Base-by-base conservation (phyloP, 2,797 vertebrate genomes). In the Peromyscus aztecus region DNA sequence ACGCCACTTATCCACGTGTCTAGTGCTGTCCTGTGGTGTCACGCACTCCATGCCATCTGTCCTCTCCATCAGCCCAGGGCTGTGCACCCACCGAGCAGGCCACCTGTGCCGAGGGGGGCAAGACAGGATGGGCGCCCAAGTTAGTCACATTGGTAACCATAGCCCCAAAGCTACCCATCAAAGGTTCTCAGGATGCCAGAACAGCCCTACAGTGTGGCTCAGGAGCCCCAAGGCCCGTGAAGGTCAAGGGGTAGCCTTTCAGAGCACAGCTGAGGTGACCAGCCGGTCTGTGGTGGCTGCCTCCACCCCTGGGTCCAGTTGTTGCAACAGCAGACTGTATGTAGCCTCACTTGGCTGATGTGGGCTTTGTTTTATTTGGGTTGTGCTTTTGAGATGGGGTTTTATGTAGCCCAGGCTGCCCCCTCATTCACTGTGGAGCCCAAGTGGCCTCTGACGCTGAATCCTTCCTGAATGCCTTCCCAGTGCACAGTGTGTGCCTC, bases 1-100 rank as follows among this genome's bases (percentile, higher is more conserved):
- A 95, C 96, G 96, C 97, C 6, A 1, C 9, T 5, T 43, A 5
- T 24, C 77, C 21, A 14, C n/a, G 78, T 86, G 34, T 8, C 63
- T 4, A 29, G 49, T 57, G 19, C 12, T n/a, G 63, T 37, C 11
- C n/a, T 52, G 14, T 21, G 11, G 49, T 55, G 37, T 75, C 23
- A 69, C 71, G 34, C 82, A 52, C 59, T 29, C 46, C 97, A 97
- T 97, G 34, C 97, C 98, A 97, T 98, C 97, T 24, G 94, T 94
- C 90, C 97, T 31, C 93, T 61, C 93, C 0, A n/a, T 52, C 14
- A 1, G 37, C 31, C 40, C 11, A 14, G 73, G 77, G 65, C 43
- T n/a, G 27, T 17, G 52, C 61, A 11, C 80, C 21, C 40, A 31
- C 52, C 80, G 17, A 43, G 55, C 17, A n/a, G 65, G 83, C 63